A percentile compares a stretch with the other conserved stretches of the same genome.
These are phyloP conservation scores for Probosciger aterrimus DNA, from an alignment of 2,113 vertebrate species.

Conservation along the genomic window DNA sequence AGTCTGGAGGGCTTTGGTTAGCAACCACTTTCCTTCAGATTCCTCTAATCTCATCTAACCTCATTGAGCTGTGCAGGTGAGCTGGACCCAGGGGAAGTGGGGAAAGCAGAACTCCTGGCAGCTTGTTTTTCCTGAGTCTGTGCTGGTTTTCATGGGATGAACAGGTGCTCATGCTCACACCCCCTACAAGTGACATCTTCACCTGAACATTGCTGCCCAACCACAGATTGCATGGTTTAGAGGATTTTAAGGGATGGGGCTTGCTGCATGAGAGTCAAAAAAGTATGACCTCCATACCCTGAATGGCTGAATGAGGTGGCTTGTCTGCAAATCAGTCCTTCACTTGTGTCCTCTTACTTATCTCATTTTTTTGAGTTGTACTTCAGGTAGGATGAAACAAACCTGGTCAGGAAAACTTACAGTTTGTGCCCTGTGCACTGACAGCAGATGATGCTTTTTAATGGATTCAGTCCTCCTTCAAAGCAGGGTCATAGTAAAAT, in stretches of 20 bases:
- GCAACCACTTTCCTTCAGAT: background rate
- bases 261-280: background rate
- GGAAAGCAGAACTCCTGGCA: background rate
- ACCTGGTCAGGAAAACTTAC: background rate
- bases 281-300: background rate
- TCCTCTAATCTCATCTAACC: background rate
- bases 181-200: accelerated
- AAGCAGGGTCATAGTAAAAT: background rate
- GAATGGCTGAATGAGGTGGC: background rate
- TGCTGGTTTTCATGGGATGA: background rate
- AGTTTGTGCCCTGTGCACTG: background rate
- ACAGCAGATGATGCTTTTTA: background rate
- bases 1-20: background rate
- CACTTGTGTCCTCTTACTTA: background rate
- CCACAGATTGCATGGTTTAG: background rate
- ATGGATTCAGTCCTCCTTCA: background rate
- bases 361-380: background rate
- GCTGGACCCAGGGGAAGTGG: background rate
- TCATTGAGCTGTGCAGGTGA: background rate
- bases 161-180: background rate
- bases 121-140: background rate
- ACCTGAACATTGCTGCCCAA: background rate
- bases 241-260: background rate
- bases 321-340: background rate
- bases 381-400: background rate